A percentile compares a stretch with the other conserved stretches of the same genome.
These are phyloP conservation scores for Prionailurus bengalensis DNA, from an alignment of 2,113 vertebrate species.

Conservation along the genomic window DNA sequence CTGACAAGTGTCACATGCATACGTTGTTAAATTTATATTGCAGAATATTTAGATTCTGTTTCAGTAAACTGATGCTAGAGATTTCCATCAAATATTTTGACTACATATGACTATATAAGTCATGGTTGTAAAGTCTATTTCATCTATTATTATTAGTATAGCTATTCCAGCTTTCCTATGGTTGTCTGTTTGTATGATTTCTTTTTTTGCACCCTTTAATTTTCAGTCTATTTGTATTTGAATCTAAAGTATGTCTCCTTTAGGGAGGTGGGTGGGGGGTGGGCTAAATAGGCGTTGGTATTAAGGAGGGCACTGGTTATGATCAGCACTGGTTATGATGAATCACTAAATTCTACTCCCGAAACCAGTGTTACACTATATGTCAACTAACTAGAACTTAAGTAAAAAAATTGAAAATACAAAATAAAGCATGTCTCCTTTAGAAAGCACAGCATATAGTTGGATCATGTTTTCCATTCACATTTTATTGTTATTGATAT, in stretches of 20 bases:
- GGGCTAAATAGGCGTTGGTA: too few relatives aligned
- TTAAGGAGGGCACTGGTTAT: too few relatives aligned
- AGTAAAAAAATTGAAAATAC: too few relatives aligned
- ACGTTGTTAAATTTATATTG: conserved; percentile 43
- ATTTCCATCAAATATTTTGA: conserved; percentile 30
- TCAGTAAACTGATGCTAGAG: conserved; percentile 13
- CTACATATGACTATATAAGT: background rate
- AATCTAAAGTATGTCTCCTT: background rate
- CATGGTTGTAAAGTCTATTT: background rate
- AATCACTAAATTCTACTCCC: too few relatives aligned
- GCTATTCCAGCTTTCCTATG: background rate
- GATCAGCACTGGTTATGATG: too few relatives aligned
- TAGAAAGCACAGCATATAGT: background rate
- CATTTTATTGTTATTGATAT: background rate
- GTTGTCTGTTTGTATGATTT: background rate
- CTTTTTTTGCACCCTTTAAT: background rate
- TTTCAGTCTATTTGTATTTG: conserved; percentile 16
- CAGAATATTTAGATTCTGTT: background rate
- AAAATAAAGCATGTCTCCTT: background rate
- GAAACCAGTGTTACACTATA: too few relatives aligned
- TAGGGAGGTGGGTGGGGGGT: background rate
- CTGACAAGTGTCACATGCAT: background rate
- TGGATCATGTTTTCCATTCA: background rate
- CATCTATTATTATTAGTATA: background rate
- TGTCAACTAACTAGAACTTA: too few relatives aligned